Evolutionary conservation across 2,797 vertebrate species (phyloP), one percentile per base, ranked within the genome.

Genomic region (Danio kyathit): DNA sequence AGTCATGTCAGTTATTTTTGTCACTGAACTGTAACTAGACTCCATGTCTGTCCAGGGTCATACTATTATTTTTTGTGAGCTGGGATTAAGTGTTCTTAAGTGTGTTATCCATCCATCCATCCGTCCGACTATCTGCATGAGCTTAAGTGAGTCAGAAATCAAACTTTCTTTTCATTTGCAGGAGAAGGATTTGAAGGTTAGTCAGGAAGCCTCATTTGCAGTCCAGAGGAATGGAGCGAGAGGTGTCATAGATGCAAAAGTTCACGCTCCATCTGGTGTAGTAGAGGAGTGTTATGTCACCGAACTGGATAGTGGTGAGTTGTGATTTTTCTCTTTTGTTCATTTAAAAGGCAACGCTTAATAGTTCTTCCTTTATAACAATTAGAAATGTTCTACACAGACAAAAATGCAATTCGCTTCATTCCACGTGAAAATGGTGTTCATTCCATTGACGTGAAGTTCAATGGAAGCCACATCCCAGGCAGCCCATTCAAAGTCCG

Each of bases 401-500:
- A 99, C 89, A 97, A 97, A 75, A 96, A 93, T 2, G 92, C 96
- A 1, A 97, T 99, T 84, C 95, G 96, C 83, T 99, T 99, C 92
- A 98, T 99, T 90, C 97, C 97, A 0, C 95, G 95, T 0, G 97
- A 99, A 92, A 98, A 98, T 2, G 97, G 97, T 0, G 94, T 99
- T 41, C 97, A 99, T 92, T 95, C 97, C 66, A 98, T 99, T 14
- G 96, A 99, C 56, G 96, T 98, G 86, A 97, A 96, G 90, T 98
- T 99, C 91, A 99, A 96, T 0, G 96, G 96, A 6, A 94, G 96
- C 78, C 97, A 99, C 70, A 97, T 99, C 84, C 97, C 97, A 0
- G 97, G 97, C 49, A 99, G 97, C 86, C 97, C 97, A 82, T 99
- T 99, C 88, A 97, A 97, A 64, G 96, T 99, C 83, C 94, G 97